These are phyloP conservation scores for Cataglyphis albicans DNA, from an alignment of 2,888 invertebrate species.

Conservation along the genomic window DNA sequence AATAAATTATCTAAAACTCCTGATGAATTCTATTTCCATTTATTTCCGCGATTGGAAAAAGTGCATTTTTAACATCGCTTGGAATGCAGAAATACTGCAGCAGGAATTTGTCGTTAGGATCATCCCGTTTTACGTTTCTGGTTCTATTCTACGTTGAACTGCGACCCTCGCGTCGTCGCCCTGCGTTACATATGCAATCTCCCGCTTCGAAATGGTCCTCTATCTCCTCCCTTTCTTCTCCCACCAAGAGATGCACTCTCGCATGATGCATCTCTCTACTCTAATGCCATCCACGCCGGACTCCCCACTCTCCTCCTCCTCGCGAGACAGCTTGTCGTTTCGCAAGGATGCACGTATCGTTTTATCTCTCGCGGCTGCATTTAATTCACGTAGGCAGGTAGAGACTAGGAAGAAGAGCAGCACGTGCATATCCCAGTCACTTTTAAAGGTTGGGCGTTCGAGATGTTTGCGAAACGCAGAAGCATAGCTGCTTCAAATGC, in stretches of 20 bases:
- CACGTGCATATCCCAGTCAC: slow-evolving; percentile 78
- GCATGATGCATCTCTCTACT: slow-evolving; percentile 27
- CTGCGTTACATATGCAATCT: slow-evolving; percentile 64
- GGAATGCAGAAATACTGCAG: slow-evolving; percentile 17
- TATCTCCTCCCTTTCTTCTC: background rate
- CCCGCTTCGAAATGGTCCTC: slow-evolving; percentile 55
- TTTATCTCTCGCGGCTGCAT: slow-evolving; percentile 74
- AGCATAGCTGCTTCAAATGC: slow-evolving; percentile 65
- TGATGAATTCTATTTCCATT: background rate
- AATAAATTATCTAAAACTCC: background rate
- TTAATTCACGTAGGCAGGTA: slow-evolving; percentile 76
- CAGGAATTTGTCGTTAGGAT: slow-evolving; percentile 62
- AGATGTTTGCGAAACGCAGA: slow-evolving; percentile 76
- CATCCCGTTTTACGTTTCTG: slow-evolving; percentile 71
- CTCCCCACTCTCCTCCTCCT: slow-evolving; percentile 35
- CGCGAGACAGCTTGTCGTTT: slow-evolving; percentile 70
- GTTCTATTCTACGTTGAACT: slow-evolving; percentile 64
- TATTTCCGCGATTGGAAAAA: slow-evolving; percentile 18
- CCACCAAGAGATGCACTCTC: slow-evolving; percentile 20
- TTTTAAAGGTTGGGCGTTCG: slow-evolving; percentile 78
- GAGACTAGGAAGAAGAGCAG: slow-evolving; percentile 76
- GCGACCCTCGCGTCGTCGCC: slow-evolving; percentile 67
- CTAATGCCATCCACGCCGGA: slow-evolving; percentile 23
- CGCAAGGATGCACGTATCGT: slow-evolving; percentile 77
- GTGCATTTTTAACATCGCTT: background rate